Base-by-base conservation (phyloP, 2,113 vertebrate genomes). In the Dolichallabes microphthalmus region DNA sequence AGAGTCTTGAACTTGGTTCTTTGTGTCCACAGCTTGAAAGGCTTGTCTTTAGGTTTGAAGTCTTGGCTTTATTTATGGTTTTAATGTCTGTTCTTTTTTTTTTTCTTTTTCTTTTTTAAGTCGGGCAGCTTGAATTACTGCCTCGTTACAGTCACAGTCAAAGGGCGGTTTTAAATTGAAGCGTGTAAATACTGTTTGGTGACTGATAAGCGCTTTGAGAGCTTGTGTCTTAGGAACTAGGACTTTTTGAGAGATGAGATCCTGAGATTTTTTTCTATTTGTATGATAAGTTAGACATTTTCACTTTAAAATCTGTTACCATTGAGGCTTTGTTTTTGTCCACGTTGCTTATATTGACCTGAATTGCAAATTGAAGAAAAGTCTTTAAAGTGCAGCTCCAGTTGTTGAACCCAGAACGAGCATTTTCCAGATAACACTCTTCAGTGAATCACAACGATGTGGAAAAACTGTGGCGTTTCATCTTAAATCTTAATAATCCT, bases 381-480 rank as follows among this genome's bases (percentile, higher is more conserved):
- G 53, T 45, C 75, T 75, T 74, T 80, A 88, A 88, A 75, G 82
- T 81, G 69, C 69, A 80, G 20, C 35, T 60, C 57, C 55, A 3
- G 45, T 53, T 58, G 63, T 61, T 84, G 69, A 53, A 74, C 22
- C 39, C 19, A 50, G 45, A 73, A 60, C 35, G 9, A 81, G 82
- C 73, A 25, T n/a, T 82, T 82, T 50, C 0, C 17, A 53, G 22
- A 55, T 50, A 30, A 80, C n/a, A 22, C 64, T 57, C 55, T 73
- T 7, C 12, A 55, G 63, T 71, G 32, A 85, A 78, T 77, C 78
- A 57, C 55, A 45, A 55, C 39, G 32, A 39, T 39, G 77, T 61
- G n/a, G 45, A 45, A 63, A 84, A 76, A 74, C 27, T 27, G 15
- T 12, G 13, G 4, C 69, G 50, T 71, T 63, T 83, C n/a, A 30